Percentiles rank a stretch among this genome's conserved stretches.
phyloP scores from a whole-genome alignment of 1,140 invertebrate genomes.

The Thaumetopoea pityocampa region DNA sequence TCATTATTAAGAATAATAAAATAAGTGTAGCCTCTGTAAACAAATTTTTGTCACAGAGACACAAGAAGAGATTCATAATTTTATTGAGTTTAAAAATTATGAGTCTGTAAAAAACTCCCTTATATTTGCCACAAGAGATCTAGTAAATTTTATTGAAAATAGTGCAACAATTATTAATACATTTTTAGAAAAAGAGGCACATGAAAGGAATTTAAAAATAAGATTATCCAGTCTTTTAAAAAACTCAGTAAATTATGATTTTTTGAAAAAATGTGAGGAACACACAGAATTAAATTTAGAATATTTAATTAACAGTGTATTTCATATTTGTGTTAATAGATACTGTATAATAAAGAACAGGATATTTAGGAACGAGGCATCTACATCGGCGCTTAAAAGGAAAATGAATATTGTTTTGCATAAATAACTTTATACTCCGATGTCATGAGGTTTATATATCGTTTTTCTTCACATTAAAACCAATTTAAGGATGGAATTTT shows the following conservation, averaged over 20 bases:
- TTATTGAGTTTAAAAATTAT: too few relatives aligned
- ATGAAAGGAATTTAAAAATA: neutral
- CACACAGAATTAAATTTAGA: neutral
- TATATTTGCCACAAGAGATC: too few relatives aligned
- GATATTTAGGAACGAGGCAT: neutral
- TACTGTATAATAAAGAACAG: neutral
- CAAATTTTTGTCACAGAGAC: too few relatives aligned
- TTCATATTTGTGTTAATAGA: neutral
- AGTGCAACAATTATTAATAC: neutral
- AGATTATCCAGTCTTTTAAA: neutral
- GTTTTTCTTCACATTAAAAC: too few relatives aligned
- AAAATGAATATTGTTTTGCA: conserved; percentile 1
- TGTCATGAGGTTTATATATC: too few relatives aligned
- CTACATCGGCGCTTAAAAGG: neutral
- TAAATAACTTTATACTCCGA: too few relatives aligned
- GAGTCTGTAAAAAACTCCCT: too few relatives aligned
- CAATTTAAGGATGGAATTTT: too few relatives aligned
- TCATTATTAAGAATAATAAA: too few relatives aligned
- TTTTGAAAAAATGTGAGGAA: neutral
- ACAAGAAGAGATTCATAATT: too few relatives aligned
- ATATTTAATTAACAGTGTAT: neutral
- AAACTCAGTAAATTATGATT: conserved; percentile 1
- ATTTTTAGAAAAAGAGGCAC: conserved; percentile 1
- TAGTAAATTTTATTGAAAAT: neutral
- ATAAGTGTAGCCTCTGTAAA: too few relatives aligned